These are phyloP conservation scores for Trachelus troglodyta DNA, from an alignment of 2,888 invertebrate species.

Conservation along the genomic window DNA sequence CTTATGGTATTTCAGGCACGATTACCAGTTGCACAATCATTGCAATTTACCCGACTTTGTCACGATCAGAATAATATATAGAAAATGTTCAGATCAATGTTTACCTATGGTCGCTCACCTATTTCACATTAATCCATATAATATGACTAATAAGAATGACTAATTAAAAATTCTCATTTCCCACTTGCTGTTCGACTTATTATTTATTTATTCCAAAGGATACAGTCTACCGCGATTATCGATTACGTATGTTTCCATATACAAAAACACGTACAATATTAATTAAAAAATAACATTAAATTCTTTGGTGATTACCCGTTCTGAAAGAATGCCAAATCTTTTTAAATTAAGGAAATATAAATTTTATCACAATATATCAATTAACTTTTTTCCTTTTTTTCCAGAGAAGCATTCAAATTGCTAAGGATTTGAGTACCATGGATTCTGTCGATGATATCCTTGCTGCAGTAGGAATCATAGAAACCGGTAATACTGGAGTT, in stretches of 20 bases:
- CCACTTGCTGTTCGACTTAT: neutral
- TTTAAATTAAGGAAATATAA: neutral
- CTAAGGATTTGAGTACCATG: slow-evolving; percentile 31
- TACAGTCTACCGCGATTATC: neutral
- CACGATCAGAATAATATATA: neutral
- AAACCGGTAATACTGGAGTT: neutral
- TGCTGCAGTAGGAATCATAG: neutral
- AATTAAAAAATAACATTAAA: slow-evolving; percentile 12
- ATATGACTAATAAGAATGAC: neutral
- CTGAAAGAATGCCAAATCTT: no score
- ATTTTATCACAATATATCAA: neutral
- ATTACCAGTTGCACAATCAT: neutral
- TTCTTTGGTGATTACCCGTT: neutral
- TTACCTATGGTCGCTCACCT: neutral
- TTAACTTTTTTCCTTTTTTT: slow-evolving; percentile 11
- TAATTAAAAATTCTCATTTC: neutral
- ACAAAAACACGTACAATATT: neutral
- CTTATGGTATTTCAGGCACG: neutral
- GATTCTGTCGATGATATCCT: slow-evolving; percentile 42
- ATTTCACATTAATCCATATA: neutral
- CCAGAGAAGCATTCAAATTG: slow-evolving; percentile 38
- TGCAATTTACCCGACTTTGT: neutral
- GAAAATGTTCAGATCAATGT: neutral
- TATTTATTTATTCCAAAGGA: slow-evolving; percentile 16
- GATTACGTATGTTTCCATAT: neutral